phyloP scores from a whole-genome alignment of 2,888 invertebrate genomes.

The Autographa gamma region DNA sequence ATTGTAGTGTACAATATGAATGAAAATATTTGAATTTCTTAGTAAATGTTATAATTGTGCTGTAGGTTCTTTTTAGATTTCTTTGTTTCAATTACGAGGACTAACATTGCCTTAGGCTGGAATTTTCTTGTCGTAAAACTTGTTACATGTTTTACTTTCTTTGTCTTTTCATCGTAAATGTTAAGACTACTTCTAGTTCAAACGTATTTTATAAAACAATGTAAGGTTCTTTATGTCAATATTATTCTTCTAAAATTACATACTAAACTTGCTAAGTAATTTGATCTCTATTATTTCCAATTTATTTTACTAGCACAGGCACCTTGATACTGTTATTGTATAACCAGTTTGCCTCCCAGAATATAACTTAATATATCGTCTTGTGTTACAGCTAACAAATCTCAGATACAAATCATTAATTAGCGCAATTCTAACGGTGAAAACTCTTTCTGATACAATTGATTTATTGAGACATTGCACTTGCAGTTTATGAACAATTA shows the following conservation, averaged over 20 bases:
- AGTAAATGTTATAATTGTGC: background rate
- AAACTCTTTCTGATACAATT: conserved; percentile 41
- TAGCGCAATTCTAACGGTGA: conserved; percentile 33
- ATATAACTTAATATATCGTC: background rate
- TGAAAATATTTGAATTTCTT: background rate
- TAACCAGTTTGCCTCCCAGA: background rate
- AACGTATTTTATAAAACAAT: background rate
- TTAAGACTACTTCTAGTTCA: background rate
- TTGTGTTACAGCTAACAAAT: background rate
- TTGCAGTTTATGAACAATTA: conserved; percentile 37
- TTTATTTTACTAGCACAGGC: background rate
- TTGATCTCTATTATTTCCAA: background rate
- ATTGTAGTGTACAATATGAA: background rate
- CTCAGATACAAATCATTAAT: conserved; percentile 26
- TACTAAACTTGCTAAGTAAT: background rate
- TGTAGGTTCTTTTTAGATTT: background rate
- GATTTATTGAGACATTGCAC: conserved; percentile 38
- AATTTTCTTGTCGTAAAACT: background rate
- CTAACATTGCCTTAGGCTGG: background rate
- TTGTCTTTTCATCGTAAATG: background rate
- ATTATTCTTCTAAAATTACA: background rate
- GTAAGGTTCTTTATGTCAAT: background rate
- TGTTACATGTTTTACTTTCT: background rate
- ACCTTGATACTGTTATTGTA: background rate
- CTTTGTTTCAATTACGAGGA: background rate